These are phyloP conservation scores for Monodelphis domestica DNA, from an alignment of 2,797 vertebrate genomes.

Conservation along the genomic window DNA sequence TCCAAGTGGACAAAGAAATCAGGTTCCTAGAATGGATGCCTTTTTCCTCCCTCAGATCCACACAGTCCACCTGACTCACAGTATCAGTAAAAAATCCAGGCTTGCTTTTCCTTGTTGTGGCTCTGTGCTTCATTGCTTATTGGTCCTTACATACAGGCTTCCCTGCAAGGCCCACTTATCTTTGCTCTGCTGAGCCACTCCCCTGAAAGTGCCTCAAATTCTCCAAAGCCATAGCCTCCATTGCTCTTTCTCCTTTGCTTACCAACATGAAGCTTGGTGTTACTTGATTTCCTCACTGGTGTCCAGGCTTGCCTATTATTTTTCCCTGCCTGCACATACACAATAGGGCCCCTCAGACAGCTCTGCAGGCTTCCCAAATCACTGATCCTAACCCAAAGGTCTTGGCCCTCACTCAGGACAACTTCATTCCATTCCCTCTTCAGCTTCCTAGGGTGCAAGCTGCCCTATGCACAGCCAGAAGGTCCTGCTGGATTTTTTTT, in stretches of 20 bases:
- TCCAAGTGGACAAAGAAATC: not conserved
- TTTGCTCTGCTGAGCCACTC: not conserved
- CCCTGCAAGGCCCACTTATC: not conserved
- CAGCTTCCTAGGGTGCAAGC: not conserved
- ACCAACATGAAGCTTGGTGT: accelerated
- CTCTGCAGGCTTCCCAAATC: not conserved
- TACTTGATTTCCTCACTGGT: not conserved
- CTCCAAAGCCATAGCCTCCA: not conserved
- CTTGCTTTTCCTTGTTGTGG: not conserved
- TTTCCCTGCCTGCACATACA: no score
- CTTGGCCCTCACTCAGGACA: not conserved
- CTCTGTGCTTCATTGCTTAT: not conserved
- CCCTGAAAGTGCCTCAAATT: not conserved
- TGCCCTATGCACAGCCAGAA: not conserved
- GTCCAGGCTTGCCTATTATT: not conserved
- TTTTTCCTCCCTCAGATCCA: no score
- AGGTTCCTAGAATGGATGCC: no score
- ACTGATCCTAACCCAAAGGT: not conserved
- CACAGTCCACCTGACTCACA: not conserved
- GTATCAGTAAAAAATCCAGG: not conserved
- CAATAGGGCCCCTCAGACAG: not conserved
- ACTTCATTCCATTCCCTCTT: not conserved
- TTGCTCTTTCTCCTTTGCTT: not conserved
- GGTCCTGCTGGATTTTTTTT: not conserved
- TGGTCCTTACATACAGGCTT: not conserved